These are phyloP conservation scores for Bryconaethiops microstoma DNA, from an alignment of 2,797 vertebrate species.

Conservation along the genomic window DNA sequence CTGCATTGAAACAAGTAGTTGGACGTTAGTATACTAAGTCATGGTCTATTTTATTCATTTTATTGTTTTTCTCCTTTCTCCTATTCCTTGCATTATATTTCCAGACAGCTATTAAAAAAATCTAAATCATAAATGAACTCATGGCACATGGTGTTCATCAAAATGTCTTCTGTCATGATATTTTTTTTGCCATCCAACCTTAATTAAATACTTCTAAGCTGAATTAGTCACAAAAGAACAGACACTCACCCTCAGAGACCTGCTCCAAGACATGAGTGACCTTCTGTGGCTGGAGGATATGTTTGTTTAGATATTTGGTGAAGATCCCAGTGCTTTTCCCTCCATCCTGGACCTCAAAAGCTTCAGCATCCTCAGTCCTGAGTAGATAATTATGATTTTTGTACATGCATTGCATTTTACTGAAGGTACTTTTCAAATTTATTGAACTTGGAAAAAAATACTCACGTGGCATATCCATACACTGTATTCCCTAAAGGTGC, in stretches of 20 bases:
- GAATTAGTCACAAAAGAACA: not conserved
- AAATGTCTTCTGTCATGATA: not conserved
- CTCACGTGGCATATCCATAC: conserved; percentile 91
- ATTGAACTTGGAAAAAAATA: conserved; percentile 44
- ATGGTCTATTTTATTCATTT: too few species aligned
- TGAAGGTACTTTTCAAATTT: not conserved
- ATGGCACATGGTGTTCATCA: not conserved
- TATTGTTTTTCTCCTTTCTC: too few species aligned
- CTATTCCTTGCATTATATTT: too few species aligned
- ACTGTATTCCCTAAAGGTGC: conserved; percentile 86
- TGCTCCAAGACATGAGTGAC: conserved; percentile 87
- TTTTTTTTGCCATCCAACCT: not conserved
- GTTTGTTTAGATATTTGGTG: conserved; percentile 89
- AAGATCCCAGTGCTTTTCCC: conserved; percentile 90
- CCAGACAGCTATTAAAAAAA: too few species aligned
- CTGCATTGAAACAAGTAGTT: too few species aligned
- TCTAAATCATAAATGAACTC: too few species aligned
- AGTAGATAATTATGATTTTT: not conserved
- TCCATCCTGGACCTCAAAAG: conserved; percentile 87
- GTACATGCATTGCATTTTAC: not conserved
- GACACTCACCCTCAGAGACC: conserved; percentile 85
- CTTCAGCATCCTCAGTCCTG: conserved; percentile 89
- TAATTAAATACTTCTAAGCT: not conserved
- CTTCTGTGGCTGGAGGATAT: conserved; percentile 83
- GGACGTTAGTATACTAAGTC: too few species aligned